Percentiles rank a stretch among this genome's conserved stretches.
Evolutionary conservation across 2,113 vertebrate genomes (phyloP).

Genomic region (Vireo altiloquus): DNA sequence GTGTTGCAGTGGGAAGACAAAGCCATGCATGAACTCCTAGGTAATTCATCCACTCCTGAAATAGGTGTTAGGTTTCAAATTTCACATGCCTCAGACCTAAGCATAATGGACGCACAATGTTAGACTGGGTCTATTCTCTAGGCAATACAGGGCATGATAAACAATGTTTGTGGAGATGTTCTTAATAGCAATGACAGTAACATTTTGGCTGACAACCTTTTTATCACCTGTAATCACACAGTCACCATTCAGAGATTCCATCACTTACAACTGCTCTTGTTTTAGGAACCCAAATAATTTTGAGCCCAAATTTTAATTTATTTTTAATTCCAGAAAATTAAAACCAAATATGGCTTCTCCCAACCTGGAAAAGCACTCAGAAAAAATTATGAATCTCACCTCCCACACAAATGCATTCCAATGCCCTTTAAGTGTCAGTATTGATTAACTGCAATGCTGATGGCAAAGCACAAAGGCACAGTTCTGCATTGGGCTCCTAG

Average conservation of each 20-base stretch:
- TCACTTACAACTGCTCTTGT: rapidly evolving
- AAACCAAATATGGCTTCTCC: background rate
- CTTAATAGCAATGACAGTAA: background rate
- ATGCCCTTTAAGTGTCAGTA: background rate
- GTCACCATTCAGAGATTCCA: background rate
- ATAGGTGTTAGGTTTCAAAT: background rate
- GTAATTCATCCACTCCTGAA: rapidly evolving
- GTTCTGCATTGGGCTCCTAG: background rate
- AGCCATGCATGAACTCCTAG: background rate
- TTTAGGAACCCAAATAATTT: background rate
- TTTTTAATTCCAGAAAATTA: background rate
- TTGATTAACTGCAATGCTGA: background rate
- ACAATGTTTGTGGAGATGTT: background rate
- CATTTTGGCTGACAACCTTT: background rate
- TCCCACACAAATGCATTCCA: background rate
- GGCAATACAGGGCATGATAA: background rate
- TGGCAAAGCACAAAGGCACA: background rate
- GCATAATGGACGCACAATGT: background rate
- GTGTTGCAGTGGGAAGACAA: background rate
- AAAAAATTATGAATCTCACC: background rate
- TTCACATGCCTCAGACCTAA: background rate
- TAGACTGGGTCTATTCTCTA: background rate
- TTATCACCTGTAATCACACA: background rate
- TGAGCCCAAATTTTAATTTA: background rate
- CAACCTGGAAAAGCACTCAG: background rate